Conservation (phyloP, 2,113 vertebrate genomes). For the Gavialis gangeticus region DNA sequence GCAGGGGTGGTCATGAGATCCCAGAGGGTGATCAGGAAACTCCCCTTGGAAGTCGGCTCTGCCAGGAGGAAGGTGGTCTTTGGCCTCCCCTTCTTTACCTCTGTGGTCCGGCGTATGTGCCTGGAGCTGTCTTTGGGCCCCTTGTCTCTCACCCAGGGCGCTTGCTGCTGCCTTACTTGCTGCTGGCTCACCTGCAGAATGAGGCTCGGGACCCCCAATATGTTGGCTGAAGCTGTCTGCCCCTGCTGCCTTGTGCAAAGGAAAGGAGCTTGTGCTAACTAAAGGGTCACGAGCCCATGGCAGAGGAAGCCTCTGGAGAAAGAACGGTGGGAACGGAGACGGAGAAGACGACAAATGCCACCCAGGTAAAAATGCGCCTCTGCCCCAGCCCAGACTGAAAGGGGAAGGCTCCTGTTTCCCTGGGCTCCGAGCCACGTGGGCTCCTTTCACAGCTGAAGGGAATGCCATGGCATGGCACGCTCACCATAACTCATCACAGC, state of each 20-base stretch:
- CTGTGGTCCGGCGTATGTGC: too few relatives aligned
- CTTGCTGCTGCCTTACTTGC: too few relatives aligned
- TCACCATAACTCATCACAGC: constrained; percentile 43
- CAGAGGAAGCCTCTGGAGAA: constrained; percentile 7
- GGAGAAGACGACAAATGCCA: constrained; percentile 47
- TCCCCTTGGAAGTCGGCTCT: too few relatives aligned
- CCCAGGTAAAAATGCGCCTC: constrained; percentile 62
- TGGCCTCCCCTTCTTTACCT: too few relatives aligned
- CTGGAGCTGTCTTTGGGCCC: too few relatives aligned
- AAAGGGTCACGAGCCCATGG: constrained; percentile 3
- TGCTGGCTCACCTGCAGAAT: too few relatives aligned
- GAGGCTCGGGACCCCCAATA: constrained; percentile 29
- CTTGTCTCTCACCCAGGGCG: too few relatives aligned
- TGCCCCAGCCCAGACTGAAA: not conserved
- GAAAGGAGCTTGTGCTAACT: not conserved
- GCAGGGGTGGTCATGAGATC: too few relatives aligned
- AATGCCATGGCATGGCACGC: not conserved
- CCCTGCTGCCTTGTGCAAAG: constrained; percentile 9
- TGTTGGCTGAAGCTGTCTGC: constrained; percentile 7
- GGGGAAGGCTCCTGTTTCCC: not conserved
- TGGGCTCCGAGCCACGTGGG: not conserved
- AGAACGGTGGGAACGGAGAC: constrained; percentile 13
- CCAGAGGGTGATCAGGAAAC: too few relatives aligned
- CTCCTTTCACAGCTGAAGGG: too few relatives aligned
- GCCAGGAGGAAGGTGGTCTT: too few relatives aligned